A percentile compares a stretch with the other conserved stretches of the same genome.
Conservation (phyloP, 2,113 vertebrate genomes). For the Cyprinodon variegatus region DNA sequence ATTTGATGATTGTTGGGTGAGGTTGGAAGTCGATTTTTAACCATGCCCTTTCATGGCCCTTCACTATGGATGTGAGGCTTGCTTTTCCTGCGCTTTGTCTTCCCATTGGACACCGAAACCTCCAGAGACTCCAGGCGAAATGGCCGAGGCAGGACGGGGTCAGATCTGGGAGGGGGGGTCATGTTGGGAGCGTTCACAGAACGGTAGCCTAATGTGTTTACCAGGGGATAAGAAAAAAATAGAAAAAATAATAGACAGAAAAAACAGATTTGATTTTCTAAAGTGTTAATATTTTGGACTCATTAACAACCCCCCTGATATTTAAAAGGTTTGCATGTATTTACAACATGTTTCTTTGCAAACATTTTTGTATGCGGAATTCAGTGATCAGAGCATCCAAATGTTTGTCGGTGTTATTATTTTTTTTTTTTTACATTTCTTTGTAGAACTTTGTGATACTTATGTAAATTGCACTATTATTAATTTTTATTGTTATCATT, state of each 20-base stretch:
- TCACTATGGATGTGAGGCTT: conserved; percentile 66
- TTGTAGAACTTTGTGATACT: too few relatives aligned
- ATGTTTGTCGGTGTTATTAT: too few relatives aligned
- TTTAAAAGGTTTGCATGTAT: too few relatives aligned
- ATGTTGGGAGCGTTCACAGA: conserved; percentile 53
- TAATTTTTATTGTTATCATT: too few relatives aligned
- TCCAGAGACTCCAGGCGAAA: conserved; percentile 86
- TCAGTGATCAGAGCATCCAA: too few relatives aligned
- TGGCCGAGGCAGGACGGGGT: conserved; percentile 82
- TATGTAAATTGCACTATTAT: too few relatives aligned
- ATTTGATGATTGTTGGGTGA: neutral
- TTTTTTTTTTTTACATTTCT: too few relatives aligned
- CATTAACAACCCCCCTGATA: too few relatives aligned
- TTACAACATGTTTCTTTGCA: too few relatives aligned
- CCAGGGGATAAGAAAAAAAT: conserved; percentile 49
- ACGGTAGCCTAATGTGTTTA: conserved; percentile 60
- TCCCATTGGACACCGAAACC: conserved; percentile 61
- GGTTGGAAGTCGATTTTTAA: too few relatives aligned
- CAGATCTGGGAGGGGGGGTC: conserved; percentile 30
- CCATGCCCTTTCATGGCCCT: conserved; percentile 55
- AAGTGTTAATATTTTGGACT: neutral
- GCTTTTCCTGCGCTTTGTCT: conserved; percentile 83
- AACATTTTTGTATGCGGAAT: too few relatives aligned
- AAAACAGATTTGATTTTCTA: neutral
- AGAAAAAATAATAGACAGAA: conserved; percentile 54